Percentiles rank a stretch among this genome's conserved stretches.
Evolutionary conservation across 2,113 vertebrate species (phyloP).

Genomic region (Bubo blakistoni): DNA sequence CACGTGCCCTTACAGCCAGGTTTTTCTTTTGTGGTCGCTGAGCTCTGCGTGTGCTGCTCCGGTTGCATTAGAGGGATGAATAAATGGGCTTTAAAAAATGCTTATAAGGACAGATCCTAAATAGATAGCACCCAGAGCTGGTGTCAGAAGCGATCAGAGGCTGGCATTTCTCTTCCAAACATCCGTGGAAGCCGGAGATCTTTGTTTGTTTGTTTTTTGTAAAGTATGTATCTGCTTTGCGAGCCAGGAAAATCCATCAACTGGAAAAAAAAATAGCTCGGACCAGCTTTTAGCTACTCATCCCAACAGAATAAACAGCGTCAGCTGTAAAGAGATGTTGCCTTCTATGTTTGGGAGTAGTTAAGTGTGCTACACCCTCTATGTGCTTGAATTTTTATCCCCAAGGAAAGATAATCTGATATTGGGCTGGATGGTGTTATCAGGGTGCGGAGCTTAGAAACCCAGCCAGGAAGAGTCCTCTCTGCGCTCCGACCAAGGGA

Average conservation of each 20-base stretch:
- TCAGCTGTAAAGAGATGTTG: background rate
- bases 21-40: background rate
- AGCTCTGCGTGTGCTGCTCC: background rate
- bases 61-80: background rate
- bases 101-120: background rate
- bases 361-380: background rate
- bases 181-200: background rate
- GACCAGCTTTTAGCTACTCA: background rate
- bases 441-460: background rate
- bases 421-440: background rate
- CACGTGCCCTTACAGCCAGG: background rate
- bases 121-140: background rate
- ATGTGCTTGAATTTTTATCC: background rate
- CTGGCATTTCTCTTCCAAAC: background rate
- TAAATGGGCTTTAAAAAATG: background rate
- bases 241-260: conserved; percentile 34
- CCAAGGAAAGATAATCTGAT: background rate
- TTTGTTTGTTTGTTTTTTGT: background rate
- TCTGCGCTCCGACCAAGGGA: background rate
- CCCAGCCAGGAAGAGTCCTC: background rate
- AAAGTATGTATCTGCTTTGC: background rate
- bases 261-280: background rate
- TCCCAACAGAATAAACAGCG: background rate
- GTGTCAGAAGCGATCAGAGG: background rate
- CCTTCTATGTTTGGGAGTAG: background rate